Evolutionary conservation across 2,113 vertebrate species (phyloP), one percentile per base, ranked within the genome.

Genomic region (Xiphophorus couchianus): DNA sequence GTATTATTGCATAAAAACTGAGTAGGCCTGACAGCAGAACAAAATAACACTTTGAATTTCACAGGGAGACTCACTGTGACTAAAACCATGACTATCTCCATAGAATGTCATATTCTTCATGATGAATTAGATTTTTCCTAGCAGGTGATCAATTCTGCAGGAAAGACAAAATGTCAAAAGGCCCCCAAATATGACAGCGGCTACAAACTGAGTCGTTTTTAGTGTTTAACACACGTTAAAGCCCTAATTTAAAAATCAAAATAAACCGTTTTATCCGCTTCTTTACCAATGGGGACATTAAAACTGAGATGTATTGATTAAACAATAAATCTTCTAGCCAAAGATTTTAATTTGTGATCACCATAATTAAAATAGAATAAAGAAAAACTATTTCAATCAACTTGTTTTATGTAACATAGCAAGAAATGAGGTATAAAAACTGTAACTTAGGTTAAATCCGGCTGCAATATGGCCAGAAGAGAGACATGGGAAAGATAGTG

Each of bases 1-100:
- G 30, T 37, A 25, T 25, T 58, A 37, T 65, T 79, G 15, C 22
- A 61, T 11, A 73, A 81, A 83, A 72, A 69, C 62, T 48, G 79
- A 62, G 14, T 1, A 12, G 39, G 5, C 9, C 25, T 3, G 8
- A 6, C 17, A 22, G 5, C 4, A 3, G 15, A 31, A 31, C 28
- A 58, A 19, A 19, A 19, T 25, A 19, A n/a, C 51, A n/a, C 51
- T 54, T n/a, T 54, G 8, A 6, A 17, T 17, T 19, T 48, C 14
- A 48, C 4, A 19, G 1, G 14, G 4, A 48, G 4, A 48, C 17
- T 14, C 39, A 48, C 17, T 19, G 44, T 48, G 44, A 48, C 44
- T 48, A 48, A 17, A 48, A 7, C 17, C 10, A 37, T 1, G 1
- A 42, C 44, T 19, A 6, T 19, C 19, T 48, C 5, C 44, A 48